phyloP scores from a whole-genome alignment of 2,888 invertebrate genomes.

The Aphelenchoides bicaudatus region DNA sequence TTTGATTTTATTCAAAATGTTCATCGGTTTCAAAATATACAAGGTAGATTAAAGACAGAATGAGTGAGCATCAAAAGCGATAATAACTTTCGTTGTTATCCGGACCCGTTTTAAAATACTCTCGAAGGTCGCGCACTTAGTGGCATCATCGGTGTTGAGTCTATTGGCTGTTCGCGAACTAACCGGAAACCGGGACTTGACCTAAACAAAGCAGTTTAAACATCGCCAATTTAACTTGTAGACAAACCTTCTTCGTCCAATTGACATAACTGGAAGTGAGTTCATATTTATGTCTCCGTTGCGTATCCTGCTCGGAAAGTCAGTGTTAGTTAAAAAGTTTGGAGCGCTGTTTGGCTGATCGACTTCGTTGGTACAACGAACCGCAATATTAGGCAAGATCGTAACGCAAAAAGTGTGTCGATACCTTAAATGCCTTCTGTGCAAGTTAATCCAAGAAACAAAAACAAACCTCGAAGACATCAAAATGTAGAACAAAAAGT shows the following conservation, averaged over 20 bases:
- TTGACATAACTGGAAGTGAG: neutral
- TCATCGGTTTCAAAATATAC: too few species aligned
- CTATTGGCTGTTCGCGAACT: conserved; percentile 7
- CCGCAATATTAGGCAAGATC: conserved; percentile 36
- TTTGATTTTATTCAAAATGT: too few species aligned
- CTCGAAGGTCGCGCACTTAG: conserved; percentile 14
- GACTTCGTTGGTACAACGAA: neutral
- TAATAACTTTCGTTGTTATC: too few species aligned
- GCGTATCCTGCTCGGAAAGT: conserved; percentile 15
- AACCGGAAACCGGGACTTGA: conserved; percentile 15
- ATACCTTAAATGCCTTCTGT: conserved; percentile 24
- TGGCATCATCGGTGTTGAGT: neutral
- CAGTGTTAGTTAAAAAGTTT: conserved; percentile 18
- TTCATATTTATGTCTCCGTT: conserved; percentile 11
- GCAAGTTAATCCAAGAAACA: neutral
- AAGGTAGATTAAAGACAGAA: too few species aligned
- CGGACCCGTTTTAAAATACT: neutral
- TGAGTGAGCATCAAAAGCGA: too few species aligned
- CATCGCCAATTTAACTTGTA: neutral
- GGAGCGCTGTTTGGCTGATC: conserved; percentile 1
- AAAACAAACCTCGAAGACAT: conserved; percentile 33
- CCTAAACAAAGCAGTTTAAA: neutral
- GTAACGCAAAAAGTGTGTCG: conserved; percentile 52
- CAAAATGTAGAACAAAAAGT: conserved; percentile 38
- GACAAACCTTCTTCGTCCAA: neutral